Evolutionary conservation across 2,113 vertebrate genomes (phyloP), one percentile per base, ranked within the genome.

Genomic region (Origma solitaria): DNA sequence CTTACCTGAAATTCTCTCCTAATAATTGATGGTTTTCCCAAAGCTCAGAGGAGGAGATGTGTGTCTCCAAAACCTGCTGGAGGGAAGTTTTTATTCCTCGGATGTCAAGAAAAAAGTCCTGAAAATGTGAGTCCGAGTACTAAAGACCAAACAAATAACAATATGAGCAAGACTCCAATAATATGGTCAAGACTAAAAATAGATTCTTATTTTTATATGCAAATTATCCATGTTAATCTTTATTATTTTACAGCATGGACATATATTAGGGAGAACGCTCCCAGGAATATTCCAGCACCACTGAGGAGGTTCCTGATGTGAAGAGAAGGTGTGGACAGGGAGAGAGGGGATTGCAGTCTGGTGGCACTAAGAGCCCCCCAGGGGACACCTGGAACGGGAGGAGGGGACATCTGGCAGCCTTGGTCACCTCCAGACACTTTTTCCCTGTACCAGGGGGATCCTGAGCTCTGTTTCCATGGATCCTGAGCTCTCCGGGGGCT

Each of bases 31-130:
- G 4, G 1, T 28, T 70, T 31, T 40, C 25, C 31, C 64, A n/a
- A 72, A 83, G 14, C 23, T n/a, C 9, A 1, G 2, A 18, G n/a
- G 51, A 82, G 2, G 12, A 7, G 7, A 8, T 2, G 5, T 18
- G 45, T 28, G 20, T 24, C 44, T 80, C 40, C 9, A 27, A 33
- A 17, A 60, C 8, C 37, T 33, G 18, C 9, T 21, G 68, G 49
- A 38, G 28, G 53, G 44, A 57, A 66, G 2, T 18, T 33, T 44
- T 22, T 5, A 49, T 11, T 49, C 8, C 13, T 30, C 11, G 31
- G 1, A 3, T 9, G 3, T 37, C 28, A 68, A 60, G 20, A 21
- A 47, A 69, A 73, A 56, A 56, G 1, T 15, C 31, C 80, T 4
- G 0, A 57, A 87, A 62, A 68, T 7, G 5, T 28, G 30, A 47